Percentiles rank a stretch among this genome's conserved stretches.
Evolutionary conservation across 2,113 vertebrate species (phyloP).

Genomic region (Plectropomus leopardus): DNA sequence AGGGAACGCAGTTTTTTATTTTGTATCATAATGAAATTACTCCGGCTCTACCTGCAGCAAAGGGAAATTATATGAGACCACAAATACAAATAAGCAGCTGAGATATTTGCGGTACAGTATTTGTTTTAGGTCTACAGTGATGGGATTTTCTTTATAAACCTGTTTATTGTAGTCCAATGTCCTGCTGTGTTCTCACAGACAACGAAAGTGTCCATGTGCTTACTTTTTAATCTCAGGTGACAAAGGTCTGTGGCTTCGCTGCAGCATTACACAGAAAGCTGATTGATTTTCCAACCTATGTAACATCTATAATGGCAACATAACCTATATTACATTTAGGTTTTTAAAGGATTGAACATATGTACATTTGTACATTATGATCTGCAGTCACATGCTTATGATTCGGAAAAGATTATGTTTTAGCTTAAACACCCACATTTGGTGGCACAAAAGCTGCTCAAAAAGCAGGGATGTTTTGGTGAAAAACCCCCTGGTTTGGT

Average conservation of each 20-base stretch:
- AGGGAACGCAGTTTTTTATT: constrained; percentile 14
- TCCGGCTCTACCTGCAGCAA: not conserved
- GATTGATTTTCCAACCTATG: not conserved
- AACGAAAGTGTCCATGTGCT: not conserved
- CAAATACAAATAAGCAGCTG: not conserved
- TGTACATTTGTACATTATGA: not conserved
- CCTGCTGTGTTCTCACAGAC: not conserved
- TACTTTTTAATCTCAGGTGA: not conserved
- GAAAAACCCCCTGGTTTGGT: too few species aligned
- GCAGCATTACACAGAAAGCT: not conserved
- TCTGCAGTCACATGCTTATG: too few species aligned
- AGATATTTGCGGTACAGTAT: not conserved
- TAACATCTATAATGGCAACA: not conserved
- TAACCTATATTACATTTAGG: not conserved
- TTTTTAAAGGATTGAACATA: not conserved
- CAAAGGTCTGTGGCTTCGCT: not conserved
- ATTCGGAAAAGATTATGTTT: too few species aligned
- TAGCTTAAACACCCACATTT: too few species aligned
- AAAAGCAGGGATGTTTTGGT: too few species aligned
- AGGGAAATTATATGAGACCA: constrained; percentile 22
- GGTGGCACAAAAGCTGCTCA: too few species aligned
- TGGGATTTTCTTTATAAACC: not conserved
- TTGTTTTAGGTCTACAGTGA: not conserved
- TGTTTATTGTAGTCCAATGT: not conserved
- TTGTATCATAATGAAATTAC: constrained; percentile 15